Evolutionary conservation across 2,797 vertebrate genomes (phyloP).

Genomic region (Paratrypauchen microcephalus): DNA sequence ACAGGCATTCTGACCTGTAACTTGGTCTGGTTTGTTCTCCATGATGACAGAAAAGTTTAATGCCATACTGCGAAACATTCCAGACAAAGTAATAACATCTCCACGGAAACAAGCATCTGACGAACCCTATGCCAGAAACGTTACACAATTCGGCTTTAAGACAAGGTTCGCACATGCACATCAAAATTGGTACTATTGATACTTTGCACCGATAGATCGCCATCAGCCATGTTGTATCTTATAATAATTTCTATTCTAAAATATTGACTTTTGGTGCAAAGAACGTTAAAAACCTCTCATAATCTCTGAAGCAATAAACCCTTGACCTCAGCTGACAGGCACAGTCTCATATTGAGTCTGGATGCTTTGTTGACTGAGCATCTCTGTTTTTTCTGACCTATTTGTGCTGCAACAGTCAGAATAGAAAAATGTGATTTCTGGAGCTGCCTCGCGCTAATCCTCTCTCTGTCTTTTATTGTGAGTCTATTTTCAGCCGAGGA

Average conservation of each 20-base stretch:
- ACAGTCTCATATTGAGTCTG: slow-evolving; percentile 31
- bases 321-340: slow-evolving; percentile 40
- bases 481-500: slow-evolving; percentile 17
- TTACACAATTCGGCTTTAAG: too few species aligned
- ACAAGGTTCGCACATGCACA: too few species aligned
- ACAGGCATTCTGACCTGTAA: too few species aligned
- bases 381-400: slow-evolving; percentile 56
- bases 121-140: too few species aligned
- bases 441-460: slow-evolving; percentile 28
- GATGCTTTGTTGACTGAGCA: slow-evolving; percentile 30
- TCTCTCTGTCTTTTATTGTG: slow-evolving; percentile 11
- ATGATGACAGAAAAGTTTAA: too few species aligned
- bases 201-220: too few species aligned
- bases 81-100: too few species aligned
- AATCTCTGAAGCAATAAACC: slow-evolving; percentile 22
- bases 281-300: not conserved
- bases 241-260: not conserved
- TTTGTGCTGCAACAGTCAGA: slow-evolving; percentile 47
- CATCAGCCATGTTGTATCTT: not conserved
- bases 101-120: too few species aligned
- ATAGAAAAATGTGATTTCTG: slow-evolving; percentile 21
- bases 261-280: not conserved
- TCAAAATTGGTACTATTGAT: too few species aligned
- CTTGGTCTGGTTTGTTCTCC: too few species aligned
- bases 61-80: too few species aligned